Percentiles rank a stretch among this genome's conserved stretches.
Evolutionary conservation across 2,888 invertebrate species (phyloP).

Genomic region (Phalera bucephala): DNA sequence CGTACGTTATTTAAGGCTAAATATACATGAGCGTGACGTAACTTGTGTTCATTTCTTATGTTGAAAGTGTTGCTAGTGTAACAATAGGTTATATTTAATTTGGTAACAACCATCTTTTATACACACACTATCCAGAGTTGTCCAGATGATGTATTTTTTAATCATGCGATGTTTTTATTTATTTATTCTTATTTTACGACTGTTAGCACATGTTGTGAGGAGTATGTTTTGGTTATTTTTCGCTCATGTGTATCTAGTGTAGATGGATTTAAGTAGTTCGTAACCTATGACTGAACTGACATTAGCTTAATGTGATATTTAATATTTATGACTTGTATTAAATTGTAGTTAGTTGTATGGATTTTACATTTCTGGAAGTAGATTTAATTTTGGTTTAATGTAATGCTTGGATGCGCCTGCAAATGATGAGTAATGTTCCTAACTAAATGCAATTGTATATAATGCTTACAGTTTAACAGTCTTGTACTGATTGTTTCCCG

Average conservation of each 20-base stretch:
- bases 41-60: constrained; percentile 8
- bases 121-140: neutral
- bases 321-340: constrained; percentile 75
- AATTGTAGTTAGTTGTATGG: constrained; percentile 62
- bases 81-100: neutral
- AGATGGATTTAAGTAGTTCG: constrained; percentile 54
- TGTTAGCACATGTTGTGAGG: constrained; percentile 13
- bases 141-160: no score
- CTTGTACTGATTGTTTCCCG: no score
- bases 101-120: neutral
- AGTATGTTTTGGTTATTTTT: constrained; percentile 27
- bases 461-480: no score
- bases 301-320: constrained; percentile 82
- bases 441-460: no score
- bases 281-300: constrained; percentile 76
- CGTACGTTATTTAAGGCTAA: constrained; percentile 28
- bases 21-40: constrained; percentile 40
- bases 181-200: constrained; percentile 19
- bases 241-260: constrained; percentile 49
- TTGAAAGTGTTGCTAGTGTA: neutral
- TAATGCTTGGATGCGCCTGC: constrained; percentile 33
- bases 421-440: constrained; percentile 15
- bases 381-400: constrained; percentile 42
- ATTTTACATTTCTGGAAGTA: constrained; percentile 50
- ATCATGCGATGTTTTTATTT: constrained; percentile 15